Evolutionary conservation across 2,797 vertebrate genomes (phyloP).

Genomic region (Parauchenoglanis ngamensis): DNA sequence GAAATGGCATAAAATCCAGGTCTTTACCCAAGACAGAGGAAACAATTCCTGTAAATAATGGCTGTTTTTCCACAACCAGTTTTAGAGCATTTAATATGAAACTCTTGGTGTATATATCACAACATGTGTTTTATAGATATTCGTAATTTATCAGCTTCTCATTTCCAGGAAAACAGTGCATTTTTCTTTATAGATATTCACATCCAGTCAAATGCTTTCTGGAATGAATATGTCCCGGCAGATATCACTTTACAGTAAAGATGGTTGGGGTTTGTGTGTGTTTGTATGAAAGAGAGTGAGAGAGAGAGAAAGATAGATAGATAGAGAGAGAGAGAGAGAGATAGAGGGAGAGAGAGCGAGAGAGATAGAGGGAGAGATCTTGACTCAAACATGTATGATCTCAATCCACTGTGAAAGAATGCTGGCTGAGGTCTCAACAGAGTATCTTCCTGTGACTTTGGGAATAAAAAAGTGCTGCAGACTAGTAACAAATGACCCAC

Average conservation of each 20-base stretch:
- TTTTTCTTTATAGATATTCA: not conserved
- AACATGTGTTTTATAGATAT: not conserved
- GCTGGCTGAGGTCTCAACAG: no score
- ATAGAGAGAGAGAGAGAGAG: no score
- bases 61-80: not conserved
- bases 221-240: no score
- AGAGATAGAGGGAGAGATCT: not conserved
- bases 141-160: not conserved
- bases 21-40: not conserved
- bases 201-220: not conserved
- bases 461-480: not conserved
- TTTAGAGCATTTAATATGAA: not conserved
- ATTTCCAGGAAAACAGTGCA: not conserved
- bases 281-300: no score
- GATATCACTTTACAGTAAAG: no score
- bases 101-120: not conserved
- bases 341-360: no score
- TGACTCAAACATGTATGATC: no score
- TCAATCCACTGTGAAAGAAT: no score
- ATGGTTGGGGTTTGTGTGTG: no score
- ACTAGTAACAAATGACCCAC: not conserved
- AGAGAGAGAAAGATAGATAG: no score
- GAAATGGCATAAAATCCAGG: not conserved
- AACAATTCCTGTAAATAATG: not conserved
- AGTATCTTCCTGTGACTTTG: not conserved